Percentiles rank a stretch among this genome's conserved stretches.
Evolutionary conservation across 2,888 invertebrate species (phyloP).

Genomic region (Agriopis aurantiaria): DNA sequence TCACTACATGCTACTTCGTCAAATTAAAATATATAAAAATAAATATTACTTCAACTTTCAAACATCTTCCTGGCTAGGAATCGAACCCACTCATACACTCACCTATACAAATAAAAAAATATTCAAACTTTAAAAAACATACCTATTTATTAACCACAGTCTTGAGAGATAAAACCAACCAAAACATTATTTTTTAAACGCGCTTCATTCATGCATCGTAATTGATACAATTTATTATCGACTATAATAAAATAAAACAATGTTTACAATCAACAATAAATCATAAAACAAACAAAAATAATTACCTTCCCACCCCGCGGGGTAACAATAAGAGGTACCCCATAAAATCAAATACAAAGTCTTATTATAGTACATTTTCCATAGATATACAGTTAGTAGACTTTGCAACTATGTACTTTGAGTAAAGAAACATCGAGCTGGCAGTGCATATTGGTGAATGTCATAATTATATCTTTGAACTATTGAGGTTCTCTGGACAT

Average conservation of each 20-base stretch:
- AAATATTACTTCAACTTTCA: too few species aligned
- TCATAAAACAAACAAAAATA: conserved; percentile 45
- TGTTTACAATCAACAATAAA: conserved; percentile 40
- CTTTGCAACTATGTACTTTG: not conserved
- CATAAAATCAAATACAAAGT: conserved; percentile 49
- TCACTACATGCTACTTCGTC: too few species aligned
- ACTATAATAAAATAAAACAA: conserved; percentile 20
- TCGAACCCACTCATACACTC: too few species aligned
- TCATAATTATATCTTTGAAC: too few species aligned
- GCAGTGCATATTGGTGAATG: too few species aligned
- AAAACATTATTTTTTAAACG: not conserved
- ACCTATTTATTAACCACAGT: not conserved
- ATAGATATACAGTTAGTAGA: not conserved
- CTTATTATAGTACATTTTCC: conserved; percentile 13
- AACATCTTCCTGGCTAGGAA: too few species aligned
- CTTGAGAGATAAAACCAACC: not conserved
- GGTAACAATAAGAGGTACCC: conserved; percentile 44
- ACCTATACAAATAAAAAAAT: not conserved
- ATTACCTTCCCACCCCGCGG: conserved; percentile 39
- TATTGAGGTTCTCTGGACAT: too few species aligned
- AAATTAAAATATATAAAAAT: too few species aligned
- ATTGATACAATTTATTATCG: conserved; percentile 9
- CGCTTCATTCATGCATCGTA: not conserved
- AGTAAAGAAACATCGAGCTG: too few species aligned
- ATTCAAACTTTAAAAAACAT: too few species aligned